Evolutionary conservation across 2,797 vertebrate genomes (phyloP), one percentile per base, ranked within the genome.

Genomic region (Bradypodion pumilum): DNA sequence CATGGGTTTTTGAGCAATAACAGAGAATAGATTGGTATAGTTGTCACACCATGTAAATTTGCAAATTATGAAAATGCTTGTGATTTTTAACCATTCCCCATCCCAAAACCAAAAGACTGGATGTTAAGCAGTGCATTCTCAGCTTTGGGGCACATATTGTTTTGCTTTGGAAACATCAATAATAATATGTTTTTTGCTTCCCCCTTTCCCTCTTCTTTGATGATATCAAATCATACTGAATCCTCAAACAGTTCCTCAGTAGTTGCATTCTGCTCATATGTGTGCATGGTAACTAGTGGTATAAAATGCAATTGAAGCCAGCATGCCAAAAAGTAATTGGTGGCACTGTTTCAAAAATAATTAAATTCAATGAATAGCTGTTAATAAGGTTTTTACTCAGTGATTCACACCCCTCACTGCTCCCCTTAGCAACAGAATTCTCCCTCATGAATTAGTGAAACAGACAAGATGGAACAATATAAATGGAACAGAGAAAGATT

Each of bases 381-480:
- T 90, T 95, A 95, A 94, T 94, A 95, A 93, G 89, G 46, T 88
- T 95, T 94, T 89, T 92, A 92, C 90, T 91, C 90, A 84, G 81
- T 76, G 79, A 82, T 82, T 85, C 69, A 74, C 69, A 80, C 74
- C 35, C 44, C 44, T 66, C 77, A 73, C 35, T n/a, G 76, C 84
- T 91, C 89, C 86, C 63, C 86, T 44, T 92, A 94, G 89, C 89
- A 93, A 89, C 89, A 88, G 81, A 87, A 84, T 23, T 86, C 16
- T 95, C 90, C 66, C 85, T 93, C 89, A 81, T 89, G 91, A 92
- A 91, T 94, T 94, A 92, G 85, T 82, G 90, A 92, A 93, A 89
- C 74, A 89, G 74, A 81, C 86, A 91, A 92, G 89, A 95, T 93
- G 95, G 95, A 95, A 93, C 86, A 91, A 91, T 93, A 89, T 89